A percentile compares a stretch with the other conserved stretches of the same genome.
These are phyloP conservation scores for Acheta domesticus DNA, from an alignment of 2,888 invertebrate species.

Conservation along the genomic window DNA sequence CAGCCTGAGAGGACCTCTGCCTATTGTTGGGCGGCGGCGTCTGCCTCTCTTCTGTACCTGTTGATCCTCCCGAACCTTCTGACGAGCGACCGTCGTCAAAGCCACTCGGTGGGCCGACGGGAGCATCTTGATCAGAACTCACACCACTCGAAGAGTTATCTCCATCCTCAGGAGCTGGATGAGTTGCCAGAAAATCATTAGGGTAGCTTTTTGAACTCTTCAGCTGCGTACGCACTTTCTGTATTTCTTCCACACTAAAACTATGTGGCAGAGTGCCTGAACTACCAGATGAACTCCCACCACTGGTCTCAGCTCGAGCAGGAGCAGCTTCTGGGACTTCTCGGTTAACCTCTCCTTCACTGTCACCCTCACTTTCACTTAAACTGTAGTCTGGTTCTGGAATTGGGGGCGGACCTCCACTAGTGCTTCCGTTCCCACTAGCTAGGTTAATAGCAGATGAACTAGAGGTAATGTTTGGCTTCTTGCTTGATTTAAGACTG, in stretches of 20 bases:
- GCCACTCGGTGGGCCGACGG: constrained; percentile 52
- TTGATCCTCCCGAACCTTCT: constrained; percentile 32
- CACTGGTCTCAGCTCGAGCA: constrained; percentile 63
- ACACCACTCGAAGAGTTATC: constrained; percentile 87
- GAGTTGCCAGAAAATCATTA: constrained; percentile 62
- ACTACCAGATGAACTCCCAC: constrained; percentile 58
- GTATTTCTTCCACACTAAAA: constrained; percentile 84
- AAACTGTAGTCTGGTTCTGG: constrained; percentile 90
- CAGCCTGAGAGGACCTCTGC: constrained; percentile 19
- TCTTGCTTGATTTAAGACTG: constrained; percentile 44
- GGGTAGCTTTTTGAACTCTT: constrained; percentile 86
- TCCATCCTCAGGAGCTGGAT: constrained; percentile 60
- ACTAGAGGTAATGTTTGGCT: constrained; percentile 43
- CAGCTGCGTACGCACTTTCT: constrained; percentile 77
- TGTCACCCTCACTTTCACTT: constrained; percentile 74
- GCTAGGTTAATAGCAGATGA: constrained; percentile 38
- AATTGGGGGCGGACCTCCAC: constrained; percentile 61
- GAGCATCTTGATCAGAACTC: constrained; percentile 78
- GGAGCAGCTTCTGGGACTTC: constrained; percentile 39
- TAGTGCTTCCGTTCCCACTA: neutral
- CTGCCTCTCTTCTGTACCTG: constrained; percentile 22
- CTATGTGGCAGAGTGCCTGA: constrained; percentile 74
- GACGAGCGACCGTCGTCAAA: constrained; percentile 33
- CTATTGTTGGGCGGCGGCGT: neutral
- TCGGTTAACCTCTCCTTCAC: constrained; percentile 46